A percentile compares a stretch with the other conserved stretches of the same genome.
Evolutionary conservation across 2,888 invertebrate genomes (phyloP).

Genomic region (Orchesellides sinensis): DNA sequence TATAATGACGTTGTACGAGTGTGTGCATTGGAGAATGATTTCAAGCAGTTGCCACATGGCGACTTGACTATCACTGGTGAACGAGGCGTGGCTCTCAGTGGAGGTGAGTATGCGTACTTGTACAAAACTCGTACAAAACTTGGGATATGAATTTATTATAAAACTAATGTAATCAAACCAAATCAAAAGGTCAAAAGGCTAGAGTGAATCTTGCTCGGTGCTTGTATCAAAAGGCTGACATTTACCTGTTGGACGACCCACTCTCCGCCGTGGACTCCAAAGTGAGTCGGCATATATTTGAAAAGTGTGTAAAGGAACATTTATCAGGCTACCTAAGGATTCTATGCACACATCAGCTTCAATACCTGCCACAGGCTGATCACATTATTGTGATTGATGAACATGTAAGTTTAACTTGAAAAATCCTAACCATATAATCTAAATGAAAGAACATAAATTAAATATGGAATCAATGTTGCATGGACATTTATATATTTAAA

Average conservation of each 20-base stretch:
- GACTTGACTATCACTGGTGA: constrained; percentile 80
- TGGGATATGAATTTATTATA: background rate
- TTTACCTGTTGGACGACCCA: constrained; percentile 76
- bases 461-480: too few relatives aligned
- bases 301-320: constrained; percentile 85
- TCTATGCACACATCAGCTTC: constrained; percentile 81
- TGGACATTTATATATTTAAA: constrained; percentile 22
- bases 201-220: constrained; percentile 76
- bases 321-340: constrained; percentile 84
- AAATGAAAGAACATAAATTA: too few relatives aligned
- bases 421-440: background rate
- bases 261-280: constrained; percentile 82
- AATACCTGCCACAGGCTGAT: constrained; percentile 76
- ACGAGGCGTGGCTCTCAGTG: constrained; percentile 79
- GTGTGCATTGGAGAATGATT: constrained; percentile 77
- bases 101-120: constrained; percentile 79
- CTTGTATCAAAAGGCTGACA: constrained; percentile 78
- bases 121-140: constrained; percentile 70
- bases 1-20: constrained; percentile 77
- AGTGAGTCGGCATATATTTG: constrained; percentile 92
- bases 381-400: constrained; percentile 74
- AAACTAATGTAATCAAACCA: too few relatives aligned
- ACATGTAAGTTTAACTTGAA: constrained; percentile 15
- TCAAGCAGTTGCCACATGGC: constrained; percentile 77
- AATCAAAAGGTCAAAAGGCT: constrained; percentile 32